Evolutionary conservation across 2,888 invertebrate species (phyloP), one percentile per base, ranked within the genome.

Genomic region (Noctuana brunneofusca): DNA sequence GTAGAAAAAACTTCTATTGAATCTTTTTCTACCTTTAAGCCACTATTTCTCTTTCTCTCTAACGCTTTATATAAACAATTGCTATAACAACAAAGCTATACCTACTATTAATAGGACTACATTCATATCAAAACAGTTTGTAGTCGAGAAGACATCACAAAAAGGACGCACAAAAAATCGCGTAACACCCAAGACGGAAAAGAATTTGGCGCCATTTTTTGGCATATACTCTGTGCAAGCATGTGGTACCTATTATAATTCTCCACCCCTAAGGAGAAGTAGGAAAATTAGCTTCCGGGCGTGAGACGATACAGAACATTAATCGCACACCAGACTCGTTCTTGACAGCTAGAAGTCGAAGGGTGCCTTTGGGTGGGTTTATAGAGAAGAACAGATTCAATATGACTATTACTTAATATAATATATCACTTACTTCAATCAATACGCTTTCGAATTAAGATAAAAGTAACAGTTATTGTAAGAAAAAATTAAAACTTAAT

Each of bases 231-330:
- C 52, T n/a, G 38, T 52, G 24, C 54, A 14, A 41, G 35, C 38
- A 41, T 54, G 46, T 46, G 24, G 57, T 46, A 46, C 11, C 22
- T 58, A 32, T 41, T 46, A 59, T 53, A 32, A 53, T 53, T 59
- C 18, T 18, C 53, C 20, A 18, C 58, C 22, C 53, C 38, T 50
- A 43, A 41, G 52, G 43, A 59, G 53, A 59, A 59, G 46, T 53
- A 59, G 59, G 53, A 59, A 59, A 59, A 54, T 60, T 54, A 60
- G 60, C 60, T 54, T 60, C 60, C 60, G 60, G 60, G 60, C 48
- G 35, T 54, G 48, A 35, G 60, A 60, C 60, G 54, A 60, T 54
- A 60, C 32, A 53, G 52, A 54, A 54, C 60, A 54, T 54, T 60
- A 60, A 60, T 60, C 60, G 60, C 54, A 54, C 60, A 35, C 54